phyloP scores from a whole-genome alignment of 2,113 vertebrate species.

The Lathamus discolor region DNA sequence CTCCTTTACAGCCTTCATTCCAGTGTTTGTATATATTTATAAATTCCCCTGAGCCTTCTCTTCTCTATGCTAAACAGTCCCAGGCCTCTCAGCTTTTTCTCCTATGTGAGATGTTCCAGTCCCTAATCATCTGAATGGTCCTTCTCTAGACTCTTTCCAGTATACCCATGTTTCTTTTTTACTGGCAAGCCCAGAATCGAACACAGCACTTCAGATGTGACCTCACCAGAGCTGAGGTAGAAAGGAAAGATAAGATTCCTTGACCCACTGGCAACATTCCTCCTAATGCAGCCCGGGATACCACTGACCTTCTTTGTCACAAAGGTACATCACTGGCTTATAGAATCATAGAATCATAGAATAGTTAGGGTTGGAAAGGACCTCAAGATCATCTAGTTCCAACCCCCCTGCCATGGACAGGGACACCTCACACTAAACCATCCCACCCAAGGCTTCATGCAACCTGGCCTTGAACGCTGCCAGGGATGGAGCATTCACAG shows the following conservation, averaged over 20 bases:
- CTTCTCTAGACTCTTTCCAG: not conserved
- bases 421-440: too few species aligned
- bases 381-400: too few species aligned
- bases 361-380: too few species aligned
- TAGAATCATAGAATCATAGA: too few species aligned
- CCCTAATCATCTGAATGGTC: not conserved
- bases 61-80: not conserved
- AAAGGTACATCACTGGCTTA: not conserved
- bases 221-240: not conserved
- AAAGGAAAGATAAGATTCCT: not conserved
- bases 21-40: not conserved
- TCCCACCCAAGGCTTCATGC: too few species aligned
- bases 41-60: rapidly evolving
- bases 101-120: not conserved
- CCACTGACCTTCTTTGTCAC: too few species aligned
- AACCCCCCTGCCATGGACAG: too few species aligned
- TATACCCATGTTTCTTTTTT: not conserved
- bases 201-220: not conserved
- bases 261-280: not conserved
- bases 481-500: too few species aligned
- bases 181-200: not conserved
- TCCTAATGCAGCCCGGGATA: not conserved
- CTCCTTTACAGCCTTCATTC: not conserved
- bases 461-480: too few species aligned
- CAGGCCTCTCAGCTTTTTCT: not conserved